Conservation (phyloP, 2,797 vertebrate genomes). For the Nannoperca australis region DNA sequence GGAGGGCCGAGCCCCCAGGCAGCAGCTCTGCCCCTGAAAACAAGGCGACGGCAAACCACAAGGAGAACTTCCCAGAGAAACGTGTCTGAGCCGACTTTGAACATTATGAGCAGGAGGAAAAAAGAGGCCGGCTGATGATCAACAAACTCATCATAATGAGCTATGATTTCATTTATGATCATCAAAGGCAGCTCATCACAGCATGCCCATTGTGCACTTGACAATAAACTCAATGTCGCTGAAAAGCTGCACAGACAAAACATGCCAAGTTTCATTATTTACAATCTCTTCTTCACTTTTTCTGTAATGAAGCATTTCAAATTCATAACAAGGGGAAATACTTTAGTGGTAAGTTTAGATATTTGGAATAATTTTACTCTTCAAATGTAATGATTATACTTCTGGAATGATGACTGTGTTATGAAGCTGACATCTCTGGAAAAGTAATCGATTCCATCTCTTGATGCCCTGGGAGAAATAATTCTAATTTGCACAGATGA, state of each 20-base stretch:
- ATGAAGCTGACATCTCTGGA: constrained; percentile 41
- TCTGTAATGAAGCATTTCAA: constrained; percentile 41
- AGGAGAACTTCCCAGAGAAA: constrained; percentile 49
- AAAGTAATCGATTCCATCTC: constrained; percentile 40
- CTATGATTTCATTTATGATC: constrained; percentile 59
- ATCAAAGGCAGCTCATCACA: constrained; percentile 60
- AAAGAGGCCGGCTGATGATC: constrained; percentile 38
- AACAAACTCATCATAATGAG: constrained; percentile 53
- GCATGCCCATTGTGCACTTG: constrained; percentile 46
- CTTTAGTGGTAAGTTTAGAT: constrained; percentile 39
- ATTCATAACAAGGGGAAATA: constrained; percentile 38
- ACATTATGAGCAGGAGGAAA: constrained; percentile 39
- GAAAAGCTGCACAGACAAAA: constrained; percentile 47
- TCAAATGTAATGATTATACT: constrained; percentile 41
- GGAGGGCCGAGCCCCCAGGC: constrained; percentile 48
- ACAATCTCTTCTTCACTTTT: constrained; percentile 13
- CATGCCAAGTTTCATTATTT: constrained; percentile 54
- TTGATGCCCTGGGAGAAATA: constrained; percentile 34
- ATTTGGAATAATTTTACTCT: constrained; percentile 32
- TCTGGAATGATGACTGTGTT: constrained; percentile 43
- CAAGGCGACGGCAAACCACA: constrained; percentile 28
- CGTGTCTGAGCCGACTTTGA: constrained; percentile 48
- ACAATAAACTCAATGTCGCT: constrained; percentile 43
- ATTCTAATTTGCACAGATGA: constrained; percentile 42
- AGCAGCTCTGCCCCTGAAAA: constrained; percentile 57